Base-by-base conservation (phyloP, 2,888 invertebrate species). In the Tinea pellionella region DNA sequence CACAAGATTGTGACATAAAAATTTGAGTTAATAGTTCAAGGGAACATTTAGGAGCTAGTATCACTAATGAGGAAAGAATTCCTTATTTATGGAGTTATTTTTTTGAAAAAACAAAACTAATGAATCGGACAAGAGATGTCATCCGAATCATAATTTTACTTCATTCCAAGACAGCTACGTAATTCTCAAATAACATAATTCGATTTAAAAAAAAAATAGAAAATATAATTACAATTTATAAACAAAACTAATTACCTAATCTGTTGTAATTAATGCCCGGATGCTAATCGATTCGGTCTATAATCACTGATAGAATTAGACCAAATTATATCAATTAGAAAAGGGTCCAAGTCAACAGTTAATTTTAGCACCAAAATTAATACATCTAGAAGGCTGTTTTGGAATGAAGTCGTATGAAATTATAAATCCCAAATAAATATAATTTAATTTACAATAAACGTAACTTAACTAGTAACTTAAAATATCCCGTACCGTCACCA, bases 401-500 rank as follows among this genome's bases (percentile, higher is more conserved):
- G 82, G 83, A 86, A 86, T 82, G 80, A 86, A 86, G 76, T 37
- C 24, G 3, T 19, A n/a, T 47, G 11, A 42, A 42, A 24, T 43
- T 47, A n/a, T 7, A 37, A 59, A 43, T 59, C 16, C 24, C 47
- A 59, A 19, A 41, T 42, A 59, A 42, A 3, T 59, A 57, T 15
- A 11, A 3, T 8, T 30, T 59, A 41, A 42, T 15, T 12, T 61
- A 61, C 24, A 24, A 11, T 61, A 57, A 59, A 42, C 16, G 15
- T 32, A 42, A 59, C 41, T 55, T 19, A 24, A 9, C 3, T 2
- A 66, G 62, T 64, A 65, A 53, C 57, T 57, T 57, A 57, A 13
- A 13, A 18, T 59, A 75, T 79, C 89, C 87, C 85, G 84, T 84
- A 89, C 90, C 92, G 89, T 89, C 91, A 91, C 92, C 91, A 91